These are phyloP conservation scores for Sesamia inferens DNA, from an alignment of 2,888 invertebrate genomes.

Conservation along the genomic window DNA sequence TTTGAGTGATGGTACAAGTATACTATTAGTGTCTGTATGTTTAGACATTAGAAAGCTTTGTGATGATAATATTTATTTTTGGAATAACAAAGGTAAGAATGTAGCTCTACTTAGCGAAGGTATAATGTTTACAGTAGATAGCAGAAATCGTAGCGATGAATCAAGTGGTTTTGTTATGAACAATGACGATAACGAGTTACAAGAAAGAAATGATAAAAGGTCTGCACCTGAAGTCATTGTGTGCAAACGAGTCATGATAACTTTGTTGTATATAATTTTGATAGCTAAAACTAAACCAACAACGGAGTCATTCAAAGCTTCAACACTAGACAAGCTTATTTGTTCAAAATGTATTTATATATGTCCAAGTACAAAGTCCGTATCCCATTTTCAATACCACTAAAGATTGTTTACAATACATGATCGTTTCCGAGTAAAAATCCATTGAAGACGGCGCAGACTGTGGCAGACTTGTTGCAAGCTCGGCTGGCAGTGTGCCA, in stretches of 20 bases:
- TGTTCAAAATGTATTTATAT: neutral
- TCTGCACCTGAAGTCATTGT: constrained; percentile 15
- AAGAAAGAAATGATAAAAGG: constrained; percentile 10
- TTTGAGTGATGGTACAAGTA: constrained; percentile 65
- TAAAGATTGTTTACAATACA: constrained; percentile 58
- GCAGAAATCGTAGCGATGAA: constrained; percentile 15
- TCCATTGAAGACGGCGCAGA: constrained; percentile 50
- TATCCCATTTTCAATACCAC: constrained; percentile 36
- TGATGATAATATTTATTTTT: constrained; percentile 57
- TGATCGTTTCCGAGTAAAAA: constrained; percentile 56
- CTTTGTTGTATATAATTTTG: neutral
- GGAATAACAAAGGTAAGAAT: constrained; percentile 50
- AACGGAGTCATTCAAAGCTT: neutral
- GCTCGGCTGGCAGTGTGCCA: constrained; percentile 72
- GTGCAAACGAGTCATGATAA: constrained; percentile 24
- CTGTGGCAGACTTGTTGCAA: constrained; percentile 70
- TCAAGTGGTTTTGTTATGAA: constrained; percentile 21
- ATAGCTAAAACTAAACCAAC: neutral
- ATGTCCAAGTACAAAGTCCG: constrained; percentile 24
- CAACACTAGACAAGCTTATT: constrained; percentile 7
- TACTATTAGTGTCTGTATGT: constrained; percentile 62
- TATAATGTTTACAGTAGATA: constrained; percentile 15
- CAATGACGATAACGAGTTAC: constrained; percentile 1
- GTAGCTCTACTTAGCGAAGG: constrained; percentile 23
- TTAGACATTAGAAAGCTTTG: constrained; percentile 61